Percentiles rank a stretch among this genome's conserved stretches.
These are phyloP conservation scores for Drosophila meridiana DNA, from an alignment of 2,888 invertebrate species.

Conservation along the genomic window DNA sequence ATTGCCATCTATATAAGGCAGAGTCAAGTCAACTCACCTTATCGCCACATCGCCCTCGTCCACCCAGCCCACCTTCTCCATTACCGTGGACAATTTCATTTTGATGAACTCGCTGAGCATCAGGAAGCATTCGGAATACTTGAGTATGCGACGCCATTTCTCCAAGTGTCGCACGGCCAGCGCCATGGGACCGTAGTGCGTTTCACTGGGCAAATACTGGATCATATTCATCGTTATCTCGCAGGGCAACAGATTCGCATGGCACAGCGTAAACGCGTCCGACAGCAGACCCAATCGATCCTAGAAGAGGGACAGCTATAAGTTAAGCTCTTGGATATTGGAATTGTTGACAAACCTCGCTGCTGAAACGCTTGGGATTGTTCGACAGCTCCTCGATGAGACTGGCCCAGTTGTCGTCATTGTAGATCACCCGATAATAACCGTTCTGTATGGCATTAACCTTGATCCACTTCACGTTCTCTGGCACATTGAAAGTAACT, in stretches of 20 bases:
- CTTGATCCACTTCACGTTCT: constrained; percentile 85
- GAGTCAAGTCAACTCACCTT: constrained; percentile 65
- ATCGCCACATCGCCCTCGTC: constrained; percentile 83
- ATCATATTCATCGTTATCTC: constrained; percentile 85
- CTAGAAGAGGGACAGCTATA: constrained; percentile 40
- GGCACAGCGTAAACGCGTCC: constrained; percentile 85
- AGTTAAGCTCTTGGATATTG: accelerated
- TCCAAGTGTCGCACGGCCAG: constrained; percentile 84
- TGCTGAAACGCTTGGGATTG: constrained; percentile 81
- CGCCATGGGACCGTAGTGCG: constrained; percentile 84
- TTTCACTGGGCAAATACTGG: constrained; percentile 84
- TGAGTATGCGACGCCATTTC: constrained; percentile 85
- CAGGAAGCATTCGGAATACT: constrained; percentile 85
- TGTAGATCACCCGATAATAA: constrained; percentile 85
- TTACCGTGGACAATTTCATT: constrained; percentile 82
- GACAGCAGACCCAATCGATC: constrained; percentile 85
- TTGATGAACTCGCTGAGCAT: constrained; percentile 85
- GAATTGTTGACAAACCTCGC: constrained; percentile 71
- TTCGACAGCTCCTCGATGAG: constrained; percentile 82
- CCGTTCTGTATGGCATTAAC: constrained; percentile 84
- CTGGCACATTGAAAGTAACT: constrained; percentile 84
- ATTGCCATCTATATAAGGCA: not conserved
- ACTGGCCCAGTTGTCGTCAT: constrained; percentile 84
- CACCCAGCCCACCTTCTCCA: constrained; percentile 83
- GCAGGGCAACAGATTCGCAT: constrained; percentile 84